Percentiles rank a stretch among this genome's conserved stretches.
Conservation (phyloP, 2,797 vertebrate genomes). For the Chaetophractus vellerosus region DNA sequence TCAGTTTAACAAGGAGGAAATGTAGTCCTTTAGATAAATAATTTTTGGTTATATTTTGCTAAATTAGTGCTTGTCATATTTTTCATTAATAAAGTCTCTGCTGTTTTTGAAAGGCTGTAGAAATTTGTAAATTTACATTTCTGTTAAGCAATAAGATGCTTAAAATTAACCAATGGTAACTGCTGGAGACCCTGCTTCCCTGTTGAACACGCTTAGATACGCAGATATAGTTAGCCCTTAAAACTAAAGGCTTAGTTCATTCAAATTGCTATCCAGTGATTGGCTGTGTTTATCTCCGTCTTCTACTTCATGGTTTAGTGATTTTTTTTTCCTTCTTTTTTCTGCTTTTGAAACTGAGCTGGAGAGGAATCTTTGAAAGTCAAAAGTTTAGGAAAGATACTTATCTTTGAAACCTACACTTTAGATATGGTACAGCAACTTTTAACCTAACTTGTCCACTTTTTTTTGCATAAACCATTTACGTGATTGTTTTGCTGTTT, state of each 20-base stretch:
- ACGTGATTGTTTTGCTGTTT: neutral
- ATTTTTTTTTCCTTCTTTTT: neutral
- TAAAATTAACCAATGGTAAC: neutral
- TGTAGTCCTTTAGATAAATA: conserved; percentile 26
- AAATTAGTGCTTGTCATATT: neutral
- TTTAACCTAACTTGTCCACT: neutral
- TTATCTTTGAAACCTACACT: neutral
- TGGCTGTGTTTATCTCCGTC: neutral
- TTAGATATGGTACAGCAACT: neutral
- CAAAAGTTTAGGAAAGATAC: neutral
- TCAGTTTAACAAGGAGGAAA: conserved; percentile 37
- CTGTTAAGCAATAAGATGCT: conserved; percentile 42
- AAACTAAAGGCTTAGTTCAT: conserved; percentile 12
- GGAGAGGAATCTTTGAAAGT: conserved; percentile 45
- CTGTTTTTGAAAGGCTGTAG: conserved; percentile 45
- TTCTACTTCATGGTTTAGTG: neutral
- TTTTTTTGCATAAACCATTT: neutral
- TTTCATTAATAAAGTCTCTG: conserved; percentile 7
- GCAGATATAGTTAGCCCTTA: neutral
- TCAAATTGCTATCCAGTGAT: neutral
- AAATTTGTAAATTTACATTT: conserved; percentile 3
- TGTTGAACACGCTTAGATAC: too few species aligned
- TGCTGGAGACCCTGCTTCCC: too few species aligned
- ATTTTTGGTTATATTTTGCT: conserved; percentile 47
- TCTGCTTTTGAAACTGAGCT: conserved; percentile 28